A percentile compares a stretch with the other conserved stretches of the same genome.
These are phyloP conservation scores for Lipophrys pholis DNA, from an alignment of 2,113 vertebrate genomes.

Conservation along the genomic window DNA sequence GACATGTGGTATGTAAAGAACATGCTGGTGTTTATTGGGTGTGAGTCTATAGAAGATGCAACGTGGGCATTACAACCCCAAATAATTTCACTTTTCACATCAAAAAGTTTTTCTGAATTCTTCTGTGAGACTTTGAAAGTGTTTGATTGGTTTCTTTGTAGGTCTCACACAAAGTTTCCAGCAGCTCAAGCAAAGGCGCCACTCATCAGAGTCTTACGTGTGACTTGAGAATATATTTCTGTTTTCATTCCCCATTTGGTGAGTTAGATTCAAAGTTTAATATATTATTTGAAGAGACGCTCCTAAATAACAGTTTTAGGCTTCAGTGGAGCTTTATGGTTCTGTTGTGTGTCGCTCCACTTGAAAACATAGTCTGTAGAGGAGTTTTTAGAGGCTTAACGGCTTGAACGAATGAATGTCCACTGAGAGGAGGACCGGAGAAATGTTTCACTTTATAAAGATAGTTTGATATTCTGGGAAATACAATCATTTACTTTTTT, in stretches of 20 bases:
- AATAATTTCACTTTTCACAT: slow-evolving; percentile 48
- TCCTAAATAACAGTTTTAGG: background rate
- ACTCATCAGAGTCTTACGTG: background rate
- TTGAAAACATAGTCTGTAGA: slow-evolving; percentile 17
- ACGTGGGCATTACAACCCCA: slow-evolving; percentile 76
- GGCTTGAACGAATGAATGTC: background rate
- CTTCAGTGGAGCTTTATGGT: background rate
- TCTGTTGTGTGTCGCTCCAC: slow-evolving; percentile 23
- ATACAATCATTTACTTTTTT: no score
- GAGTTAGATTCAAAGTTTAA: no score
- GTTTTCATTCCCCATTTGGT: no score
- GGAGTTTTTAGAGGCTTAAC: slow-evolving; percentile 5
- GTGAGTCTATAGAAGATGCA: slow-evolving; percentile 58
- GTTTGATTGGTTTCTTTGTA: background rate
- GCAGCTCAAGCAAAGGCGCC: slow-evolving; percentile 10
- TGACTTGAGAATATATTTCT: slow-evolving; percentile 1
- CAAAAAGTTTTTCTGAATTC: slow-evolving; percentile 11
- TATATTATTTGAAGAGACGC: background rate
- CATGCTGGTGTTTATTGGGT: slow-evolving; percentile 16
- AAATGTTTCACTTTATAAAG: background rate
- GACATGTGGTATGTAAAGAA: background rate
- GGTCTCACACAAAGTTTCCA: background rate
- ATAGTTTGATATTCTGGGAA: no score
- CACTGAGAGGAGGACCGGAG: background rate
- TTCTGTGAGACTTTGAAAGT: background rate